phyloP scores from a whole-genome alignment of 37 sponge, comb jelly and placozoan species.

The Cliona cf. orientalis region DNA sequence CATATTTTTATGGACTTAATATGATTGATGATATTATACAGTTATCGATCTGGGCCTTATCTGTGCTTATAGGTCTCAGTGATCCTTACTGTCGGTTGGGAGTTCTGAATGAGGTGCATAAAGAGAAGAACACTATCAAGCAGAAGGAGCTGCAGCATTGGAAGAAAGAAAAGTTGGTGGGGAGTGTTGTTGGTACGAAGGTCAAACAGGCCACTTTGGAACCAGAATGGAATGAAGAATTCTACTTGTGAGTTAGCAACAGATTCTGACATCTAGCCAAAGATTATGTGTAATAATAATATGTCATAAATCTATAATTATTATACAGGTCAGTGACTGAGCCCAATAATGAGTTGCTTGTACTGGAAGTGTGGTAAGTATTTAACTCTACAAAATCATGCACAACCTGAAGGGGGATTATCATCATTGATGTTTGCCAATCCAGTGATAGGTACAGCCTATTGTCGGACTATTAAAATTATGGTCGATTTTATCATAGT shows the following conservation, averaged over 20 bases:
- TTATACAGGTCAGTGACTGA: constrained; percentile 17
- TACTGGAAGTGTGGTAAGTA: constrained; percentile 59
- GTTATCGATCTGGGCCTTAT: no score
- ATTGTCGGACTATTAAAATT: no score
- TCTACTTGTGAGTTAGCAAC: constrained; percentile 53
- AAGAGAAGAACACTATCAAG: neutral
- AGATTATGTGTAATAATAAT: neutral
- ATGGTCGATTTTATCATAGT: no score
- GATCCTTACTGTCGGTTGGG: constrained; percentile 68
- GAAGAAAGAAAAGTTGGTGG: constrained; percentile 29
- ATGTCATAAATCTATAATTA: no score
- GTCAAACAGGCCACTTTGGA: constrained; percentile 48
- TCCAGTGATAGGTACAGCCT: no score
- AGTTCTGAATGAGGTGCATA: constrained; percentile 10
- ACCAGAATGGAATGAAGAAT: constrained; percentile 62
- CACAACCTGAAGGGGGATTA: no score
- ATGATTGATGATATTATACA: no score
- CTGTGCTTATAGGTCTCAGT: constrained; percentile 57
- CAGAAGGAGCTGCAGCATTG: constrained; percentile 31
- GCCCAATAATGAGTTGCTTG: constrained; percentile 34
- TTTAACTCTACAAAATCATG: no score
- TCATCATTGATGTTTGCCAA: no score
- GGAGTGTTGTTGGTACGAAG: constrained; percentile 9
- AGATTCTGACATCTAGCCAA: neutral
- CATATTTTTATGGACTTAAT: no score